Evolutionary conservation across 2,888 invertebrate genomes (phyloP).

Genomic region (Diarsia dahlii): DNA sequence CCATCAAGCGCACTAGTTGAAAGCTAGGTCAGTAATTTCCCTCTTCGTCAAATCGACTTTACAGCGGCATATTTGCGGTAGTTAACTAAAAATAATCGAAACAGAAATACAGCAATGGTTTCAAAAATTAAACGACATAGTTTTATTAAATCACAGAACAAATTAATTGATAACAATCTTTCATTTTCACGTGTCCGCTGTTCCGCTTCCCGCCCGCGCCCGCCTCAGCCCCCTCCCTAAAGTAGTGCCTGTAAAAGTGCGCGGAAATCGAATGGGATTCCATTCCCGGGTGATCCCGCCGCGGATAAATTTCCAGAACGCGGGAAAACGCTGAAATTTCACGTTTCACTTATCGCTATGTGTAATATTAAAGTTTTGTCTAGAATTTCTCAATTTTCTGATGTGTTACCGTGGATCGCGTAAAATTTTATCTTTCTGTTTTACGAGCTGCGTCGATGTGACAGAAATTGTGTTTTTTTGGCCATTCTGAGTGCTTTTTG

Average conservation of each 20-base stretch:
- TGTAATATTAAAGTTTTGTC: slow-evolving; percentile 68
- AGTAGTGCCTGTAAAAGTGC: slow-evolving; percentile 70
- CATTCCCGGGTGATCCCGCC: slow-evolving; percentile 71
- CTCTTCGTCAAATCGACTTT: background rate
- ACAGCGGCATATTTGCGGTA: background rate
- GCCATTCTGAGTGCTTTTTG: slow-evolving; percentile 32
- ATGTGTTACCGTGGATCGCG: slow-evolving; percentile 47
- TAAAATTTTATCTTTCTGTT: slow-evolving; percentile 65
- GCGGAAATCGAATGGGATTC: slow-evolving; percentile 83
- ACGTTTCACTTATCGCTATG: slow-evolving; percentile 61
- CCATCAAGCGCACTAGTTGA: background rate
- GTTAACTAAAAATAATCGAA: background rate
- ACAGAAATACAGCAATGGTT: background rate
- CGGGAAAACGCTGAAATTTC: slow-evolving; percentile 61
- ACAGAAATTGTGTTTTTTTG: slow-evolving; percentile 51
- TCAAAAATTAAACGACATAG: slow-evolving; percentile 17
- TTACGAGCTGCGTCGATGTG: slow-evolving; percentile 60
- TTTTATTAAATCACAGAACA: slow-evolving; percentile 61
- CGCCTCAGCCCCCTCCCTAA: slow-evolving; percentile 42
- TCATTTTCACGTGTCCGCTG: slow-evolving; percentile 47
- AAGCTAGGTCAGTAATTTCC: background rate
- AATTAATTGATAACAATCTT: slow-evolving; percentile 67
- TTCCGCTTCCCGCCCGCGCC: slow-evolving; percentile 45
- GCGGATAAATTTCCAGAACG: slow-evolving; percentile 65
- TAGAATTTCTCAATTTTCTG: slow-evolving; percentile 58